Evolutionary conservation across 1,140 invertebrate species (phyloP).

Genomic region (Heliconius nattereri): DNA sequence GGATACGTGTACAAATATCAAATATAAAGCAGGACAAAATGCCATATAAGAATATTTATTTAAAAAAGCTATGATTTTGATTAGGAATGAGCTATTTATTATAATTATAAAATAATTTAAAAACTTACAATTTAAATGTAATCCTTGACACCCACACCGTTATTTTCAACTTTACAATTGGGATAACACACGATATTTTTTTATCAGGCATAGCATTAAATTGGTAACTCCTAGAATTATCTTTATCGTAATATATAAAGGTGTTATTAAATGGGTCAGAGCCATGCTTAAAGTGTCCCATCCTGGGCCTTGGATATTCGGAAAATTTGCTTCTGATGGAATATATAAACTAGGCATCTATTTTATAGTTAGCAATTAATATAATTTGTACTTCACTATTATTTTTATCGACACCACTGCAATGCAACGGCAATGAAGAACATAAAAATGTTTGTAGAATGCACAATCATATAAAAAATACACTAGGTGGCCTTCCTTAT

Average conservation of each 20-base stretch:
- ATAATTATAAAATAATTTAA: background rate
- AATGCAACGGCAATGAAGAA: background rate
- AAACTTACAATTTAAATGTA: constrained; percentile 14
- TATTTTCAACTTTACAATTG: constrained; percentile 7
- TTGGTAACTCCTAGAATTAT: background rate
- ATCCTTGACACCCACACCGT: constrained; percentile 6
- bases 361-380: background rate
- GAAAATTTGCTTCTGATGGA: background rate
- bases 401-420: background rate
- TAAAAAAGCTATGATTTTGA: background rate
- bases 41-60: background rate
- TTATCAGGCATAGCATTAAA: background rate
- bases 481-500: background rate
- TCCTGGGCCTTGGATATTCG: too few species aligned
- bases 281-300: background rate
- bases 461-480: background rate
- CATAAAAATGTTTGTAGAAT: background rate
- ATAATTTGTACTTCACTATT: background rate
- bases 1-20: too few species aligned
- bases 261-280: background rate
- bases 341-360: background rate
- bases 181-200: constrained; percentile 2
- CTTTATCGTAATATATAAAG: background rate
- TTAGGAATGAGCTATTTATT: background rate
- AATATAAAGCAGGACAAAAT: background rate